Base-by-base conservation (phyloP, 2,797 vertebrate species). In the Iguana delicatissima region DNA sequence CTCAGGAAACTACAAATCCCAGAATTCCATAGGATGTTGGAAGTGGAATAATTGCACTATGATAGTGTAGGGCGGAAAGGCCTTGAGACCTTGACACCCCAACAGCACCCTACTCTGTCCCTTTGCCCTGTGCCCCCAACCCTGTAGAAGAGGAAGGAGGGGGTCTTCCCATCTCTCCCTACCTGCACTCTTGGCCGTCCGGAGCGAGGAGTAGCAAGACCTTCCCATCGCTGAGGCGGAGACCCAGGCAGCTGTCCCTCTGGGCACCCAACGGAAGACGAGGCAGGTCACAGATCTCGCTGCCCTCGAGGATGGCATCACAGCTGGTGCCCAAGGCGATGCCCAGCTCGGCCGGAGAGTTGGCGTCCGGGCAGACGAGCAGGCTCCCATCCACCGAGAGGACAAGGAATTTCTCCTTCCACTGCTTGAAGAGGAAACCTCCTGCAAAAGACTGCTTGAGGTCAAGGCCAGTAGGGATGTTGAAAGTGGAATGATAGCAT, bases 341-440 rank as follows among this genome's bases (percentile, higher is more conserved):
- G 95, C 97, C 96, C 95, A 98, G 97, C 85, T 98, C 98, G 0
- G 98, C 97, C 2, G 98, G 95, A 2, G 97, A 97, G 57, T 97
- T 96, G 4, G 96, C 96, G n/a, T 98, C 97, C 0, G 97, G 97
- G 8, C 98, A 98, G 83, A 98, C 96, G 89, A 98, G 89, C 91
- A 98, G 96, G 89, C 93, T 97, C 2, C 98, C 98, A 72, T 98
- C 97, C 91, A 97, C 79, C 0, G 97, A 98, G 89, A 98, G 96
- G 4, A 98, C 95, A 0, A 98, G 93, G 89, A 97, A 98, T 85
- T 97, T 97, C 95, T 98, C 98, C 93, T 98, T 98, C 98, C 98
- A 98, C 93, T 98, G 98, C 94, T 98, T 98, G 20, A 98, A 98
- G 96, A 98, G 96, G 93, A 98, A 98, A 32, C 98, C 98, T 0